Conservation (phyloP, 2,888 invertebrate genomes). For the Ennomos erosarius region DNA sequence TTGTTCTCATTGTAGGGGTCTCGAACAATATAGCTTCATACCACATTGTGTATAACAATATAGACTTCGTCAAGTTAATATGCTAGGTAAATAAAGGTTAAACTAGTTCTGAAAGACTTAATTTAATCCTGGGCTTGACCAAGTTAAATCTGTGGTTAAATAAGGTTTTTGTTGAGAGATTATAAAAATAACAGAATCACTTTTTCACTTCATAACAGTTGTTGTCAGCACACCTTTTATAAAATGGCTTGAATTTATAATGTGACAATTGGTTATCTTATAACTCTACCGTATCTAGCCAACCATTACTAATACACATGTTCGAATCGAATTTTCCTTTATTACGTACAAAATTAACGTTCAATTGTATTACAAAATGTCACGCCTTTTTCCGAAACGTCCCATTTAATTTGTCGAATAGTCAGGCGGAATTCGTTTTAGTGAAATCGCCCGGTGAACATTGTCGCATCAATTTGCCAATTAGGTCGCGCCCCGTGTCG, state of each 20-base stretch:
- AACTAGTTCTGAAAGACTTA: conserved; percentile 1
- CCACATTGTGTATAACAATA: conserved; percentile 11
- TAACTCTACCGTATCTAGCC: too few relatives aligned
- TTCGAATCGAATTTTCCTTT: too few relatives aligned
- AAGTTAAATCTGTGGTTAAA: neutral
- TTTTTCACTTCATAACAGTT: too few relatives aligned
- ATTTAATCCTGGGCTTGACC: neutral
- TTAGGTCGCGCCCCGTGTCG: conserved; percentile 39
- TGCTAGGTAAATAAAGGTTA: conserved; percentile 2
- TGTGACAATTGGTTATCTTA: too few relatives aligned
- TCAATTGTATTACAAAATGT: too few relatives aligned
- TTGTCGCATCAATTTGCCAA: conserved; percentile 43
- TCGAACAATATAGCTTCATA: conserved; percentile 20
- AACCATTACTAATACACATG: too few relatives aligned
- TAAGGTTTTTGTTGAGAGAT: too few relatives aligned
- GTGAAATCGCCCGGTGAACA: conserved; percentile 30
- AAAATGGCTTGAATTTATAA: too few relatives aligned
- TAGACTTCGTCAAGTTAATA: conserved; percentile 19
- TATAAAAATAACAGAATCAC: too few relatives aligned
- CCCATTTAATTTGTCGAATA: conserved; percentile 36
- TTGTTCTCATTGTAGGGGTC: conserved; percentile 11
- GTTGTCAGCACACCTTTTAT: too few relatives aligned
- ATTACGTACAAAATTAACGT: too few relatives aligned
- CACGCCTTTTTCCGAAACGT: conserved; percentile 13
- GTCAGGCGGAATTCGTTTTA: conserved; percentile 32